Evolutionary conservation across 2,797 vertebrate genomes (phyloP).

Genomic region (Anabas testudineus): DNA sequence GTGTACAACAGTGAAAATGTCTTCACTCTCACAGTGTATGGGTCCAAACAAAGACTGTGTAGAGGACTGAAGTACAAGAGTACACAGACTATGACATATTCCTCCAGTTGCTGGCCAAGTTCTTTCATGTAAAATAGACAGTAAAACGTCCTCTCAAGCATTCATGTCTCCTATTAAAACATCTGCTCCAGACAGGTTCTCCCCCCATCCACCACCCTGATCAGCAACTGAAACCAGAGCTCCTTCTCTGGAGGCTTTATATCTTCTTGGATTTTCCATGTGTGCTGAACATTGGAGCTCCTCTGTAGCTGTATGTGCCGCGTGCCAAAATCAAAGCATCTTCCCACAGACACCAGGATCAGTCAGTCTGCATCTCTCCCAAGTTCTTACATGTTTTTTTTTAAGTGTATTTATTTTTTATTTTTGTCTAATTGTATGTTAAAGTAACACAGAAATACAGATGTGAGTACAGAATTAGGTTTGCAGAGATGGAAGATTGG

Average conservation of each 20-base stretch:
- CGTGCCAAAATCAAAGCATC: conserved; percentile 53
- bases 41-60: neutral
- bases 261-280: conserved; percentile 46
- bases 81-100: conserved; percentile 17
- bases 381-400: conserved; percentile 24
- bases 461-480: conserved; percentile 44
- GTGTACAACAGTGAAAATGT: neutral
- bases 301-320: conserved; percentile 31
- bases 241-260: conserved; percentile 31
- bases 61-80: neutral
- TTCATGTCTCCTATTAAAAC: conserved; percentile 64
- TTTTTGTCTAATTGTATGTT: conserved; percentile 14
- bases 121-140: conserved; percentile 60
- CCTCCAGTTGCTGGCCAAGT: conserved; percentile 22
- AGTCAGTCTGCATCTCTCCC: conserved; percentile 7
- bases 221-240: conserved; percentile 33
- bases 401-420: neutral
- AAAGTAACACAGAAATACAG: conserved; percentile 32
- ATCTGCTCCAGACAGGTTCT: conserved; percentile 48
- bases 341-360: conserved; percentile 33
- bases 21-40: neutral
- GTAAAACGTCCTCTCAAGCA: conserved; percentile 55
- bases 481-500: conserved; percentile 18
- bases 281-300: conserved; percentile 11
- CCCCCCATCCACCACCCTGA: conserved; percentile 29